A percentile compares a stretch with the other conserved stretches of the same genome.
phyloP scores from a whole-genome alignment of 2,797 vertebrate species.

The Aplochiton taeniatus region DNA sequence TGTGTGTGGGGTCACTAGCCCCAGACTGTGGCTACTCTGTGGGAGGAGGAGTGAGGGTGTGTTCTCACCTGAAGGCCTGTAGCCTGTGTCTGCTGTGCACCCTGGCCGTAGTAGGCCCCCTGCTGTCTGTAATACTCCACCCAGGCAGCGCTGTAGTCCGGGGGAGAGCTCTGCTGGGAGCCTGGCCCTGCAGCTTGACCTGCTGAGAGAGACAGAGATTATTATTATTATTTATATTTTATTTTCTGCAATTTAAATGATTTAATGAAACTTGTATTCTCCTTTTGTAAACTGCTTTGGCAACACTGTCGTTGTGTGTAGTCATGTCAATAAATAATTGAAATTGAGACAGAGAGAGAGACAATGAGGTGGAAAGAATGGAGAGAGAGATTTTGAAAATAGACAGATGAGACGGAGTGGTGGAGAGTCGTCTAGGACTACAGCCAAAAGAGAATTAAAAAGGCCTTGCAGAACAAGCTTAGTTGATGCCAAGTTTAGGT shows the following conservation, averaged over 20 bases:
- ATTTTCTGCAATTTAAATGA: too few relatives aligned
- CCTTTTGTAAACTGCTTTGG: too few relatives aligned
- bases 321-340: too few relatives aligned
- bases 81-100: constrained; percentile 89
- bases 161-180: constrained; percentile 91
- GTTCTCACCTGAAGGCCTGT: constrained; percentile 83
- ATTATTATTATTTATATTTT: too few relatives aligned
- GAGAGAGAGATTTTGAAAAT: not conserved
- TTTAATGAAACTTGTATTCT: too few relatives aligned
- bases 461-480: too few relatives aligned
- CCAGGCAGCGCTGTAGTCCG: constrained; percentile 94
- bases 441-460: too few relatives aligned
- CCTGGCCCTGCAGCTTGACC: constrained; percentile 86
- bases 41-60: not conserved
- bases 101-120: constrained; percentile 93
- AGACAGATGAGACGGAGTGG: not conserved
- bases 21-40: too few relatives aligned
- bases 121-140: constrained; percentile 97
- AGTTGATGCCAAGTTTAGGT: too few relatives aligned
- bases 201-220: constrained; percentile 45
- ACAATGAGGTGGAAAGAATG: not conserved
- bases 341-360: not conserved
- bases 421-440: too few relatives aligned
- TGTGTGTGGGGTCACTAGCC: not conserved
- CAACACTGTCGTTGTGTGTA: too few relatives aligned